Percentiles rank a stretch among this genome's conserved stretches.
These are phyloP conservation scores for Drosophila anomelani DNA, from an alignment of 2,888 invertebrate species.

Conservation along the genomic window DNA sequence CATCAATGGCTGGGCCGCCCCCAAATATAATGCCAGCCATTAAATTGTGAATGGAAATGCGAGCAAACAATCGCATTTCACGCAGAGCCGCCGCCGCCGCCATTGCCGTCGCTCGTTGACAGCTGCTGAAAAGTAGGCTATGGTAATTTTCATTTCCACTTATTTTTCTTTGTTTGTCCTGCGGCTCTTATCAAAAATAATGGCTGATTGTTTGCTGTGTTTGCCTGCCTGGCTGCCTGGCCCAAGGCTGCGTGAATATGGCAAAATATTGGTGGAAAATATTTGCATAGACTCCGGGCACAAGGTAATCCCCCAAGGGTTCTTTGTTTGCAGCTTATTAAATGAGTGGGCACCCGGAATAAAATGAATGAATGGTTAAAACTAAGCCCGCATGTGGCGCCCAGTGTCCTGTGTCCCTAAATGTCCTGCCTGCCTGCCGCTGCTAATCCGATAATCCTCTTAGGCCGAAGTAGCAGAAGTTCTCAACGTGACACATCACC, in stretches of 20 bases:
- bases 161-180: slow-evolving; percentile 44
- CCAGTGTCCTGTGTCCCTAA: neutral
- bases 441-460: slow-evolving; percentile 7
- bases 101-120: slow-evolving; percentile 40
- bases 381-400: neutral
- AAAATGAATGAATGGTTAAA: slow-evolving; percentile 8
- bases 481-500: neutral
- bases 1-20: slow-evolving; percentile 42
- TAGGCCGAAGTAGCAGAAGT: neutral
- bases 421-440: neutral
- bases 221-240: neutral
- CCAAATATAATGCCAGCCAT: slow-evolving; percentile 38
- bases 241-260: slow-evolving; percentile 10
- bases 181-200: slow-evolving; percentile 42
- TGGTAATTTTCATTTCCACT: slow-evolving; percentile 58
- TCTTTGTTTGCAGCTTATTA: slow-evolving; percentile 22
- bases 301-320: slow-evolving; percentile 19
- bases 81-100: slow-evolving; percentile 2
- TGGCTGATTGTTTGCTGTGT: slow-evolving; percentile 48
- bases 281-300: slow-evolving; percentile 20
- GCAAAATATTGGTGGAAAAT: slow-evolving; percentile 34
- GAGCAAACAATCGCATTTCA: slow-evolving; percentile 44
- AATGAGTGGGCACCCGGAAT: slow-evolving; percentile 12
- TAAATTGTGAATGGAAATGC: slow-evolving; percentile 39
- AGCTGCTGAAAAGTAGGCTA: slow-evolving; percentile 67